Evolutionary conservation across 2,888 invertebrate species (phyloP).

Genomic region (Empis stercorea): DNA sequence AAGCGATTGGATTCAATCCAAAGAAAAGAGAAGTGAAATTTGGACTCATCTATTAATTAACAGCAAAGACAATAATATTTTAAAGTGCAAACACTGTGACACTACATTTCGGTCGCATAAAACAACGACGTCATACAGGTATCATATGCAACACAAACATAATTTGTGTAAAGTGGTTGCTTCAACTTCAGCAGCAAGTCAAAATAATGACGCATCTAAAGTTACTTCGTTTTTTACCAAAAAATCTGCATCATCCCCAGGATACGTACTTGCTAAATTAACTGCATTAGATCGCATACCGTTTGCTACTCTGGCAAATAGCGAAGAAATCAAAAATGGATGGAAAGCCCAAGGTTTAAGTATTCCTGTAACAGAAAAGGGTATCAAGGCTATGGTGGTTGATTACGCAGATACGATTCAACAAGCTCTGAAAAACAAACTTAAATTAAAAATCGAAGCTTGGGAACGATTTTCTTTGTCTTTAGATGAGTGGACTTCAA

Average conservation of each 20-base stretch:
- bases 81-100: background rate
- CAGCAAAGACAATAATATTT: background rate
- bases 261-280: background rate
- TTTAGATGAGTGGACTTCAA: no score
- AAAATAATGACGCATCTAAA: background rate
- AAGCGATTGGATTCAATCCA: background rate
- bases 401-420: background rate
- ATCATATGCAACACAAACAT: slow-evolving; percentile 2
- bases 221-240: no score
- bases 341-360: background rate
- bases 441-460: background rate
- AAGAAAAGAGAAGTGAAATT: background rate
- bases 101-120: background rate
- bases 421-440: background rate
- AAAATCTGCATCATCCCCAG: background rate
- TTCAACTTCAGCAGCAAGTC: background rate
- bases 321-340: background rate
- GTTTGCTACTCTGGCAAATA: background rate
- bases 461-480: background rate
- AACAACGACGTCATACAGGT: background rate
- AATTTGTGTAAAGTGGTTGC: background rate
- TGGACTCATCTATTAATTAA: background rate
- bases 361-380: background rate
- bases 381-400: background rate
- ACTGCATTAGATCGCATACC: background rate